Percentiles rank a stretch among this genome's conserved stretches.
These are phyloP conservation scores for Atherix ibis DNA, from an alignment of 2,888 invertebrate species.

Conservation along the genomic window DNA sequence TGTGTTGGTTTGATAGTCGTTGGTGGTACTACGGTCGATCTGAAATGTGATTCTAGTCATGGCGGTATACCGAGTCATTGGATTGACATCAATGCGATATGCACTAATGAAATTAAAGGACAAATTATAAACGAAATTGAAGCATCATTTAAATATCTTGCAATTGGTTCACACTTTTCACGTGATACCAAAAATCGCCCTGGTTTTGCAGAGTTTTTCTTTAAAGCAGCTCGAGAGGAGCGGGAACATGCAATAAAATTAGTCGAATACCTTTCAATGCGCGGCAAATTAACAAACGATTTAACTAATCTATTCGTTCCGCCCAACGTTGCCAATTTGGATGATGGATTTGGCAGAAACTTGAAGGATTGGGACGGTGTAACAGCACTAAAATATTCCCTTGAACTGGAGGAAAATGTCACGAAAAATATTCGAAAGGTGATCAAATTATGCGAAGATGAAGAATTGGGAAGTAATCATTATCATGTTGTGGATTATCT, in stretches of 20 bases:
- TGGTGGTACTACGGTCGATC: too few relatives aligned
- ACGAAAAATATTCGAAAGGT: constrained; percentile 58
- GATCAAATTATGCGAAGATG: constrained; percentile 49
- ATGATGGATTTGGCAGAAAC: too few relatives aligned
- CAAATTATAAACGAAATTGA: constrained; percentile 67
- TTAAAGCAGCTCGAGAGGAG: constrained; percentile 72
- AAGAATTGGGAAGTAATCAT: constrained; percentile 43
- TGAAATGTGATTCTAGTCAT: too few relatives aligned
- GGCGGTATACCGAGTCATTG: constrained; percentile 43
- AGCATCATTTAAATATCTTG: constrained; percentile 68
- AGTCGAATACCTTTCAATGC: constrained; percentile 74
- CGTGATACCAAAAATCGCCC: constrained; percentile 63
- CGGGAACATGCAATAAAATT: constrained; percentile 76
- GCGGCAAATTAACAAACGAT: constrained; percentile 52
- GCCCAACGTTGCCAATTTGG: too few relatives aligned
- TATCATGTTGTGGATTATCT: constrained; percentile 72
- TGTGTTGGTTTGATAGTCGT: too few relatives aligned
- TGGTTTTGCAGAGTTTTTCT: constrained; percentile 76
- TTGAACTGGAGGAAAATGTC: constrained; percentile 61
- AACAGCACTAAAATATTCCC: constrained; percentile 59
- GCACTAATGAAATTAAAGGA: constrained; percentile 43
- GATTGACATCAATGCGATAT: constrained; percentile 50
- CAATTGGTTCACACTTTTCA: constrained; percentile 76
- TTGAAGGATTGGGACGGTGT: too few relatives aligned
- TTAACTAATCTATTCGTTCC: constrained; percentile 23